Evolutionary conservation across 2,888 invertebrate genomes (phyloP).

Genomic region (Ochropleura leucogaster): DNA sequence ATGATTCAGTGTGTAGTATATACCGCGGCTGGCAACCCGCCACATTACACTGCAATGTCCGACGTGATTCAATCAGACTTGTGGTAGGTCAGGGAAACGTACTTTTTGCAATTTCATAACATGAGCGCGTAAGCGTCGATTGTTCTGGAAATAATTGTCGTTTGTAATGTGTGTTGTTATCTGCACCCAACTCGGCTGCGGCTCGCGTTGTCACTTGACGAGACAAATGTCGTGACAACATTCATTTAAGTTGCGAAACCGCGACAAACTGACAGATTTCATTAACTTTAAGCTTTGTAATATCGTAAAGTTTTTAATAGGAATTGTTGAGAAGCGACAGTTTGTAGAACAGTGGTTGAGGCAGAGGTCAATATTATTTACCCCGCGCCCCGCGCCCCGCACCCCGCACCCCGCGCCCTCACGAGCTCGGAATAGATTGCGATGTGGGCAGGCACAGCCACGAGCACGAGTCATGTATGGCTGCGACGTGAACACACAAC

Average conservation of each 20-base stretch:
- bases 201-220: neutral
- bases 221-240: conserved; percentile 6
- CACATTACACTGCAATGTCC: neutral
- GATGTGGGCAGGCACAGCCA: conserved; percentile 8
- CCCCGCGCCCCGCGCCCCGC: too few relatives aligned
- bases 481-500: neutral
- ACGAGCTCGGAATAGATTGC: conserved; percentile 19
- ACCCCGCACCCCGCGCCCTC: neutral
- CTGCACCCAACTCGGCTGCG: neutral
- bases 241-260: conserved; percentile 19
- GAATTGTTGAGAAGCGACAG: conserved; percentile 22
- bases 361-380: conserved; percentile 33
- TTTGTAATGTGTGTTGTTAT: neutral
- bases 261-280: conserved; percentile 18
- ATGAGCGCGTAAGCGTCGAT: neutral
- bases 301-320: conserved; percentile 20
- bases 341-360: conserved; percentile 16
- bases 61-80: conserved; percentile 6
- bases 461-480: neutral
- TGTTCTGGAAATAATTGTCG: neutral
- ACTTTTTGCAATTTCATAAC: neutral
- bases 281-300: conserved; percentile 8
- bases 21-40: conserved; percentile 1
- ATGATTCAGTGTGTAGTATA: neutral
- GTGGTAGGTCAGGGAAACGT: neutral